Conservation (phyloP, 1,140 invertebrate genomes). For the Halotydeus destructor region DNA sequence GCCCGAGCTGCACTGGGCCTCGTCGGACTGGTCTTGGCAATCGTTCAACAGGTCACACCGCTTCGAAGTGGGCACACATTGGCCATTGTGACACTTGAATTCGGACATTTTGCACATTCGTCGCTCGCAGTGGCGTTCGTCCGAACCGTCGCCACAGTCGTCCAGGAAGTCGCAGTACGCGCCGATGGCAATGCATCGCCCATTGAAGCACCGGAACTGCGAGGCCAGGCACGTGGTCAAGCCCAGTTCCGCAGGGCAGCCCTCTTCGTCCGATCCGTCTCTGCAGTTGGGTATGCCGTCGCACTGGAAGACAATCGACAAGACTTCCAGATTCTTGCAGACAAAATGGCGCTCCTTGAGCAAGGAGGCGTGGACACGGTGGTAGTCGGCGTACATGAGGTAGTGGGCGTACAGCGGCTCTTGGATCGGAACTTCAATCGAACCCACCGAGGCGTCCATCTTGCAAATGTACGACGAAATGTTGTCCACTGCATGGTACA, state of each 20-base stretch:
- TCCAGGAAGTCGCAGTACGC: slow-evolving; percentile 14
- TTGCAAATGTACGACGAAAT: slow-evolving; percentile 21
- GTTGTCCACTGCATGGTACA: slow-evolving; percentile 14
- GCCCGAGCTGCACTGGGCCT: slow-evolving; percentile 10
- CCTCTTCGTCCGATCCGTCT: slow-evolving; percentile 17
- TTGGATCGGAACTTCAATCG: slow-evolving; percentile 2
- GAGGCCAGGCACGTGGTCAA: slow-evolving; percentile 15
- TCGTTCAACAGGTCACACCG: slow-evolving; percentile 17
- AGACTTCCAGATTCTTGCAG: slow-evolving; percentile 19
- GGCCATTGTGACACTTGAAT: slow-evolving; percentile 18
- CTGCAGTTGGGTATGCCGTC: slow-evolving; percentile 17
- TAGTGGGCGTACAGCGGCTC: slow-evolving; percentile 6
- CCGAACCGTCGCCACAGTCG: slow-evolving; percentile 23
- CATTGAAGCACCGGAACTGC: slow-evolving; percentile 20
- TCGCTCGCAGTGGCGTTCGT: slow-evolving; percentile 22
- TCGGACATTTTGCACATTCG: slow-evolving; percentile 13
- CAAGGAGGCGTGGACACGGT: not conserved
- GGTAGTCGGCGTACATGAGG: slow-evolving; percentile 2
- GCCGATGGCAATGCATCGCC: slow-evolving; percentile 19
- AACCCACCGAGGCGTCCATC: slow-evolving; percentile 12
- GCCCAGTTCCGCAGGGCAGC: slow-evolving; percentile 5
- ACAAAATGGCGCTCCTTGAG: slow-evolving; percentile 16
- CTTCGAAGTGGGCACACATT: slow-evolving; percentile 17
- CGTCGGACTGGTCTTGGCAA: slow-evolving; percentile 16
- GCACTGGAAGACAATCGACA: slow-evolving; percentile 18